Percentiles rank a stretch among this genome's conserved stretches.
These are phyloP conservation scores for Brachypodius melanocephalos DNA, from an alignment of 2,113 vertebrate species.

Conservation along the genomic window DNA sequence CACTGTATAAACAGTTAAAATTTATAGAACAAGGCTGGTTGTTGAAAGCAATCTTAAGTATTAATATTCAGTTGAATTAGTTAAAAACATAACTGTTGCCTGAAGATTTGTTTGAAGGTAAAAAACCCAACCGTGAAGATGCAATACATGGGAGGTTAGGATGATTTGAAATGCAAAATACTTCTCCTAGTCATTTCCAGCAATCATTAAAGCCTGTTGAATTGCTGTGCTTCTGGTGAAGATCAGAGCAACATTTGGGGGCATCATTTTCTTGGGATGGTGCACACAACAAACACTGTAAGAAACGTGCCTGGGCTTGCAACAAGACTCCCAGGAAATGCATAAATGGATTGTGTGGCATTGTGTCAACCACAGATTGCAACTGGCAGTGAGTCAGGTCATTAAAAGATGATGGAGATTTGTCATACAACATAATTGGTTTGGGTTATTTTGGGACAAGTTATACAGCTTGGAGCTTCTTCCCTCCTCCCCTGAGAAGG, in stretches of 20 bases:
- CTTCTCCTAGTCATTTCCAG: neutral
- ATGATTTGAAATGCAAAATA: neutral
- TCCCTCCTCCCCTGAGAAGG: neutral
- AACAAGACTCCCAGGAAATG: neutral
- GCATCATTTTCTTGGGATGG: neutral
- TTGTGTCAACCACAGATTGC: neutral
- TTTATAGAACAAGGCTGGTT: neutral
- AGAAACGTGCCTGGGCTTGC: neutral
- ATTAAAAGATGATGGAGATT: neutral
- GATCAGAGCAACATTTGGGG: neutral
- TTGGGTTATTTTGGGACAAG: constrained; percentile 10
- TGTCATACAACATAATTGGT: neutral
- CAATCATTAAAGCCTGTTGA: neutral
- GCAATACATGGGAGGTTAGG: neutral
- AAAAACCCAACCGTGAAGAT: neutral
- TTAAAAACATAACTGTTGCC: neutral
- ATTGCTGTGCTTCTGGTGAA: neutral
- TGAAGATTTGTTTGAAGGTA: neutral
- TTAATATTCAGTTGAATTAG: neutral
- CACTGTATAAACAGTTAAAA: neutral
- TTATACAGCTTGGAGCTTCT: neutral
- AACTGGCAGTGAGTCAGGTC: neutral
- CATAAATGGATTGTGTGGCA: neutral
- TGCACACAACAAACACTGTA: neutral
- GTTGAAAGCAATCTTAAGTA: neutral